These are phyloP conservation scores for Condylostylus longicornis DNA, from an alignment of 1,140 invertebrate genomes.

Conservation along the genomic window DNA sequence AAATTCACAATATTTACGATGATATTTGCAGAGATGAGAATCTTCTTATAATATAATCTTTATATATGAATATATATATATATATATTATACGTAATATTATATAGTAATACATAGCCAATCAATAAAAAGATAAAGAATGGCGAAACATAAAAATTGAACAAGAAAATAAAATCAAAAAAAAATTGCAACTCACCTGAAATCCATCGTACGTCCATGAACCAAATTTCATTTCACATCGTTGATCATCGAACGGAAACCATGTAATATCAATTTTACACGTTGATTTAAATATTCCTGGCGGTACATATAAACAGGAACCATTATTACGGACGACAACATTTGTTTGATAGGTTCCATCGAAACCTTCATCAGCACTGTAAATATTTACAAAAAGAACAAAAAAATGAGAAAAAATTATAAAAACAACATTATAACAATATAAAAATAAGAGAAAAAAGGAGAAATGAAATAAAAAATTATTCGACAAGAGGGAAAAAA, in stretches of 20 bases:
- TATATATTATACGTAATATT: too few species aligned
- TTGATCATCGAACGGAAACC: conserved; percentile 90
- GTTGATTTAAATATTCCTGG: conserved; percentile 80
- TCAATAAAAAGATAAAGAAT: too few species aligned
- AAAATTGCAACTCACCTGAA: conserved; percentile 72
- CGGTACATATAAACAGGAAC: conserved; percentile 89
- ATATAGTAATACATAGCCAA: too few species aligned
- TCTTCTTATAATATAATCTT: too few species aligned
- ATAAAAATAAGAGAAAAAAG: not conserved
- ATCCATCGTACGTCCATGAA: conserved; percentile 92
- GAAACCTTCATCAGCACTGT: conserved; percentile 83
- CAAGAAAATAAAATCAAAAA: too few species aligned
- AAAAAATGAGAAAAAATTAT: conserved; percentile 1
- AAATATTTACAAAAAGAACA: conserved; percentile 22
- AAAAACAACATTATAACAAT: not conserved
- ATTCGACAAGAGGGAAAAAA: not conserved
- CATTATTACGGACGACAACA: conserved; percentile 88
- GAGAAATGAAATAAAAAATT: not conserved
- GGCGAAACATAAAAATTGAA: too few species aligned
- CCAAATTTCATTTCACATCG: conserved; percentile 87
- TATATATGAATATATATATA: too few species aligned
- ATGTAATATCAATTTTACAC: conserved; percentile 83
- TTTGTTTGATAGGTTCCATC: conserved; percentile 96
- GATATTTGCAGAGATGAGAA: too few species aligned
- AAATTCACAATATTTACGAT: too few species aligned